A percentile compares a stretch with the other conserved stretches of the same genome.
These are phyloP conservation scores for Chrysina gloriosa DNA, from an alignment of 2,888 invertebrate species.

Conservation along the genomic window DNA sequence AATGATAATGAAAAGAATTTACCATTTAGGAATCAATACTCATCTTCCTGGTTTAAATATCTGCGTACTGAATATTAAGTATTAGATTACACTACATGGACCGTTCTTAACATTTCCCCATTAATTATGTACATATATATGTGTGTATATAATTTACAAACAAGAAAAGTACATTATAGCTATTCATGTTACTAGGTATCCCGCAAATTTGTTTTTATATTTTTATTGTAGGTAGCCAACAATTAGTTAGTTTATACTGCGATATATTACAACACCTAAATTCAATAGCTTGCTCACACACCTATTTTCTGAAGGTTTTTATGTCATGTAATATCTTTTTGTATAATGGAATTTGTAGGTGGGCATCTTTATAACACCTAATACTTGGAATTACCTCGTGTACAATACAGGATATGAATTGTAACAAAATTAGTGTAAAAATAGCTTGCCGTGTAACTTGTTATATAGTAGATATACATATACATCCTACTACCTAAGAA, in stretches of 20 bases:
- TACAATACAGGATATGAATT: constrained; percentile 12
- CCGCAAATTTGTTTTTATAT: not conserved
- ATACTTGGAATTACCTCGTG: constrained; percentile 14
- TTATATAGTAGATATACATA: not conserved
- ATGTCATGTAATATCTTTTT: constrained; percentile 23
- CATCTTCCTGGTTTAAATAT: too few species aligned
- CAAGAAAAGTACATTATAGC: not conserved
- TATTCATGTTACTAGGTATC: not conserved
- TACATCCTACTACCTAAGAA: too few species aligned
- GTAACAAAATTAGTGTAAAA: constrained; percentile 5
- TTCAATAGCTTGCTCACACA: constrained; percentile 9
- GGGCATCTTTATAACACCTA: constrained; percentile 9
- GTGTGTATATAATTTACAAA: not conserved
- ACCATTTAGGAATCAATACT: too few species aligned
- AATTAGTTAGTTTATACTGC: constrained; percentile 21
- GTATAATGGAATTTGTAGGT: constrained; percentile 4
- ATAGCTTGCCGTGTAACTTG: not conserved
- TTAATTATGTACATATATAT: not conserved
- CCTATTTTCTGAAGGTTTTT: constrained; percentile 27
- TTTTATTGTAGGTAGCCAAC: not conserved
- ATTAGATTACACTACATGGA: too few species aligned
- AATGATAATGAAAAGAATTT: too few species aligned
- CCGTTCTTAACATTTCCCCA: too few species aligned
- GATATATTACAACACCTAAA: constrained; percentile 14
- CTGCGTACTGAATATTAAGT: too few species aligned